phyloP scores from a whole-genome alignment of 2,888 invertebrate genomes.

The Agrotis ipsilon region DNA sequence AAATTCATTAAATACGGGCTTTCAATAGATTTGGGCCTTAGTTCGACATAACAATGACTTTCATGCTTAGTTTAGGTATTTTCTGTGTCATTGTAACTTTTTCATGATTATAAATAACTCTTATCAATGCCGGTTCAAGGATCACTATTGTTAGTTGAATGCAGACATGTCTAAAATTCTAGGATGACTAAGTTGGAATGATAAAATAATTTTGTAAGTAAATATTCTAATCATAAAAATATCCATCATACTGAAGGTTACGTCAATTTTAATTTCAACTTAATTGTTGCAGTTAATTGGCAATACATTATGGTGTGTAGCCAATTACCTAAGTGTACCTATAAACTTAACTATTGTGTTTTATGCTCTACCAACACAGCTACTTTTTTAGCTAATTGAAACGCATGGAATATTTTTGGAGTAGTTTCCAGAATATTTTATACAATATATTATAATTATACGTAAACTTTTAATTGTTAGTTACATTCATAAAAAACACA shows the following conservation, averaged over 20 bases:
- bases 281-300: constrained; percentile 19
- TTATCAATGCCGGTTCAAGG: constrained; percentile 5
- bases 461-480: neutral
- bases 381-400: constrained; percentile 28
- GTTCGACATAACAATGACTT: neutral
- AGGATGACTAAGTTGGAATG: neutral
- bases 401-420: constrained; percentile 5
- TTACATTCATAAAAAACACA: neutral
- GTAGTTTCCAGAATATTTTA: neutral
- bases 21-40: neutral
- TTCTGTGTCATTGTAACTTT: neutral
- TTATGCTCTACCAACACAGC: neutral
- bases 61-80: constrained; percentile 7
- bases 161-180: constrained; percentile 7
- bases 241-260: neutral
- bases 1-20: too few species aligned
- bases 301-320: constrained; percentile 19
- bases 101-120: constrained; percentile 4
- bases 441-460: neutral
- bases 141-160: constrained; percentile 10
- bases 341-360: constrained; percentile 1
- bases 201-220: neutral
- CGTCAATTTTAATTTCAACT: constrained; percentile 4
- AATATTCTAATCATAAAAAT: neutral
- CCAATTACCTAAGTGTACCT: constrained; percentile 32